phyloP scores from a whole-genome alignment of 2,113 vertebrate genomes.

The Anser cygnoides region DNA sequence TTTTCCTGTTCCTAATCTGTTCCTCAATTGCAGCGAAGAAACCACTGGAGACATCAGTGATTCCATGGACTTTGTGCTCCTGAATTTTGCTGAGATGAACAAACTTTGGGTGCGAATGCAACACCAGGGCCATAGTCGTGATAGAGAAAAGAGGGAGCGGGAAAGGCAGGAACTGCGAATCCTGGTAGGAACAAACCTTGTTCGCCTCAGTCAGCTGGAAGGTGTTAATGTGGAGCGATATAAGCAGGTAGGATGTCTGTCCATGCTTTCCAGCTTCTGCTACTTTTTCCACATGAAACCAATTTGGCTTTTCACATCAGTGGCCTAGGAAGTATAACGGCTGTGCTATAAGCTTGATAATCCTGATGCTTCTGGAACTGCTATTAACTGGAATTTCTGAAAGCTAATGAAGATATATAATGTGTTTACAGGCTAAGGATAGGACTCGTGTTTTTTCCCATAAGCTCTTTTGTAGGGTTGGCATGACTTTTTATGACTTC shows the following conservation, averaged over 20 bases:
- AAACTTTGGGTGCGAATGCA: constrained; percentile 99
- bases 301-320: background rate
- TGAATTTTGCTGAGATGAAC: constrained; percentile 99
- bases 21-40: constrained; percentile 82
- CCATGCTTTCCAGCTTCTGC: background rate
- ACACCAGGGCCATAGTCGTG: constrained; percentile 96
- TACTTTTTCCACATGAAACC: background rate
- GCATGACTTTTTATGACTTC: background rate
- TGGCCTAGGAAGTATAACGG: background rate
- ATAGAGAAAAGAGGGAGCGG: constrained; percentile 94
- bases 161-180: constrained; percentile 96
- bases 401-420: background rate
- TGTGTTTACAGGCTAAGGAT: background rate
- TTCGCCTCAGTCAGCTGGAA: constrained; percentile 96
- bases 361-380: background rate
- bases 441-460: background rate
- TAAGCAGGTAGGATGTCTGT: constrained; percentile 84
- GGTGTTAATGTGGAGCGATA: constrained; percentile 98
- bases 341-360: background rate
- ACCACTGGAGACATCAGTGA: constrained; percentile 96
- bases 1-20: background rate
- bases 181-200: constrained; percentile 95
- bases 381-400: background rate
- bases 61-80: constrained; percentile 96
- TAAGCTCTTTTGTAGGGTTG: background rate